Base-by-base conservation (phyloP, 2,797 vertebrate genomes). In the Myotis daubentonii region DNA sequence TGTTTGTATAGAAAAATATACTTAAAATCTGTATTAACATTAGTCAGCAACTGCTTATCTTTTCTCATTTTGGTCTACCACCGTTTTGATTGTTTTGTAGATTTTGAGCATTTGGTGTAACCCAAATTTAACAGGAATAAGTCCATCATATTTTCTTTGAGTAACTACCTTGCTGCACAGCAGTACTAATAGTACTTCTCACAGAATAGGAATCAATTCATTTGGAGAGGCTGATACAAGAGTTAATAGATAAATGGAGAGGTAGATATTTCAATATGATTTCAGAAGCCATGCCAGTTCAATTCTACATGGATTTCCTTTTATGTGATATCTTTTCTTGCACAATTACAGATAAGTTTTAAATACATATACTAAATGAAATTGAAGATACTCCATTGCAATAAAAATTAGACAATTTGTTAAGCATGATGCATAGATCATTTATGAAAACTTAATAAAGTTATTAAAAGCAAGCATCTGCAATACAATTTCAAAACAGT, bases 391-490 rank as follows among this genome's bases (percentile, higher is more conserved):
- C 10, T 65, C 55, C 30, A 79, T 2, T 79, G 55, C 65, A 65
- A 25, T 74, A 57, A 57, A 68, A 44, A 72, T 51, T 19, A 55
- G 51, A 33, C 55, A 86, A 78, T 23, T 83, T 91, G 51, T n/a
- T 70, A 66, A 89, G 16, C 28, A 74, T 60, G 28, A 13, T 60
- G 22, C 57, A 85, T 87, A 84, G 23, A 57, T 76, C 47, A 41
- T 72, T 75, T 62, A 51, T 65, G 53, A 88, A 89, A 87, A 87
- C 47, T 51, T 89, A 25, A 66, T 60, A 44, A 91, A 91, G 25
- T 78, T 87, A 90, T 74, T 62, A 94, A 88, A 88, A 94, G 62
- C 25, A 85, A 44, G 55, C 20, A 74, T n/a, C 7, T 92, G 22
- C 23, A 90, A 41, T 38, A 57, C 66, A 82, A 70, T 78, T 88